phyloP scores from a whole-genome alignment of 1,140 invertebrate genomes.

The Metopolophium dirhodum region DNA sequence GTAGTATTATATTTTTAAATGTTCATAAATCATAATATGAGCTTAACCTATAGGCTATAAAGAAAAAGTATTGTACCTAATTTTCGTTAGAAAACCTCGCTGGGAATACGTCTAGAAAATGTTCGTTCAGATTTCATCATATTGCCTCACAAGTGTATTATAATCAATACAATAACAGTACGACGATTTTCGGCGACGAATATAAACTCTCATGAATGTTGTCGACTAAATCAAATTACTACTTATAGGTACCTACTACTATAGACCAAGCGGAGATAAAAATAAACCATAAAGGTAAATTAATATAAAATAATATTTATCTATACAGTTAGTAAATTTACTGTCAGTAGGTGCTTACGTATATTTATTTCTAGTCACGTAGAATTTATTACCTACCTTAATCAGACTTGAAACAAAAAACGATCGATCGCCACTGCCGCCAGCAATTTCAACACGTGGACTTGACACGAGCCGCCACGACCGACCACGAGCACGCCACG shows the following conservation, averaged over 20 bases:
- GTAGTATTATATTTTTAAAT: background rate
- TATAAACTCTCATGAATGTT: background rate
- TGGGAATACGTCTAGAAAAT: background rate
- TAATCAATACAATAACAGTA: background rate
- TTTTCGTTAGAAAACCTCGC: background rate
- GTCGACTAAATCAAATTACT: too few species aligned
- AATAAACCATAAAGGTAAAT: too few species aligned
- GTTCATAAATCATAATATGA: background rate
- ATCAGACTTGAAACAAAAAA: background rate
- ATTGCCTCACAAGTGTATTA: background rate
- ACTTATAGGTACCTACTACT: too few species aligned
- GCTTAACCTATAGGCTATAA: background rate
- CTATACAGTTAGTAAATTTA: too few species aligned
- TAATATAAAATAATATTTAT: too few species aligned
- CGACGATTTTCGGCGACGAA: background rate
- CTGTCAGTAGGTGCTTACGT: too few species aligned
- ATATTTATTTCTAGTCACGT: too few species aligned
- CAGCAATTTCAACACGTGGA: background rate
- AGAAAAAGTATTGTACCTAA: background rate
- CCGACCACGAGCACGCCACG: background rate
- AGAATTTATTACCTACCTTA: background rate
- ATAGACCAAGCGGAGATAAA: too few species aligned
- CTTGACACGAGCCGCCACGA: background rate
- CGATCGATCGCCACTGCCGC: background rate
- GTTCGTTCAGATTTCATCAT: background rate